Evolutionary conservation across 2,113 vertebrate genomes (phyloP).

Genomic region (Scolopax mira): DNA sequence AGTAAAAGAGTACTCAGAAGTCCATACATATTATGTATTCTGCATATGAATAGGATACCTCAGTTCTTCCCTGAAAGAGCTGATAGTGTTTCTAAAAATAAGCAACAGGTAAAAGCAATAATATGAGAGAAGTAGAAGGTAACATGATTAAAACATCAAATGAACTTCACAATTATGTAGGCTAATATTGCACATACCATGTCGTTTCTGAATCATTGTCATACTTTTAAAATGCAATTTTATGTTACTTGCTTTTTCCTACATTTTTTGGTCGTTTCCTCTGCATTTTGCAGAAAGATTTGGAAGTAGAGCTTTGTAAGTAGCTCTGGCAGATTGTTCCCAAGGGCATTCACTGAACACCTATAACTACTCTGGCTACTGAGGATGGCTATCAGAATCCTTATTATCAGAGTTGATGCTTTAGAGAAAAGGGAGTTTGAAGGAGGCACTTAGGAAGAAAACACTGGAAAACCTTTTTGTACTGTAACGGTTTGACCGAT

Average conservation of each 20-base stretch:
- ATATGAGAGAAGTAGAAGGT: background rate
- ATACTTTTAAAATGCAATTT: background rate
- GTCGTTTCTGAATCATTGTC: background rate
- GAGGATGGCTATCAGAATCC: background rate
- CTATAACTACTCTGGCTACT: background rate
- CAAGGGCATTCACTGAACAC: background rate
- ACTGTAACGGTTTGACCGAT: background rate
- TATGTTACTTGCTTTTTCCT: background rate
- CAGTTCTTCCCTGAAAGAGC: background rate
- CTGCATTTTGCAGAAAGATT: background rate
- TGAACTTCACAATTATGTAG: background rate
- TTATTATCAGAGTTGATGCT: background rate
- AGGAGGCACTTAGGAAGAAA: background rate
- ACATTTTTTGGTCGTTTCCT: background rate
- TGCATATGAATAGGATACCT: background rate
- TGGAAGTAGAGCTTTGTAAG: background rate
- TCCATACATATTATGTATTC: background rate
- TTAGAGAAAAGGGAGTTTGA: background rate
- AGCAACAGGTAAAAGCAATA: background rate
- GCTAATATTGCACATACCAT: background rate
- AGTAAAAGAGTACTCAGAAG: background rate
- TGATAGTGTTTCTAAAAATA: background rate
- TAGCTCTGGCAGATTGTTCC: background rate
- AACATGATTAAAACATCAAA: background rate
- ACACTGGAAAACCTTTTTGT: background rate